These are phyloP conservation scores for Ardeotis arabs DNA, from an alignment of 2,113 vertebrate species.

Conservation along the genomic window DNA sequence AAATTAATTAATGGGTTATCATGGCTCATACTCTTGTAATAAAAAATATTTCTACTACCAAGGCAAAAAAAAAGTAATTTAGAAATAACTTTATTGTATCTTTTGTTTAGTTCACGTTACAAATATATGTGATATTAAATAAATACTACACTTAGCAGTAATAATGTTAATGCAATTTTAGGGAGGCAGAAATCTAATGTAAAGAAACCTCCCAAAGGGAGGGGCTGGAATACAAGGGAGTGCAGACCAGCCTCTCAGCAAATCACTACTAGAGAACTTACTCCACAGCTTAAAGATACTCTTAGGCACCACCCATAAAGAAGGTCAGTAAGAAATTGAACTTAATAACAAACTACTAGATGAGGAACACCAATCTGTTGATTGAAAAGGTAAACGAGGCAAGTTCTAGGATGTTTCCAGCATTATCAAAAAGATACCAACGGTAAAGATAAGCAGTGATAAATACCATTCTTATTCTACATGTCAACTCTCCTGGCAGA, in stretches of 20 bases:
- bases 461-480: neutral
- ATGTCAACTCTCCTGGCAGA: neutral
- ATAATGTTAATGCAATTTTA: neutral
- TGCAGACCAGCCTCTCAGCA: neutral
- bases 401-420: neutral
- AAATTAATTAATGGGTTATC: neutral
- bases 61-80: neutral
- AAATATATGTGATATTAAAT: neutral
- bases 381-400: neutral
- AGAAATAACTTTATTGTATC: neutral
- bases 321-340: neutral
- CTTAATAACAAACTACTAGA: neutral
- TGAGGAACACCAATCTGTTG: neutral
- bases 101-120: neutral
- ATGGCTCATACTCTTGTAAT: neutral
- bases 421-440: neutral
- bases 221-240: neutral
- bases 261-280: neutral
- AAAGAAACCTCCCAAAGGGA: neutral
- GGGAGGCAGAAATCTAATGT: neutral
- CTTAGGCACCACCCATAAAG: neutral
- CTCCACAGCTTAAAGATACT: neutral
- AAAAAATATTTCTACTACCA: neutral
- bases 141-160: neutral
- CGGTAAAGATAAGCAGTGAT: neutral